phyloP scores from a whole-genome alignment of 2,888 invertebrate genomes.

The Chymomyza amoena region DNA sequence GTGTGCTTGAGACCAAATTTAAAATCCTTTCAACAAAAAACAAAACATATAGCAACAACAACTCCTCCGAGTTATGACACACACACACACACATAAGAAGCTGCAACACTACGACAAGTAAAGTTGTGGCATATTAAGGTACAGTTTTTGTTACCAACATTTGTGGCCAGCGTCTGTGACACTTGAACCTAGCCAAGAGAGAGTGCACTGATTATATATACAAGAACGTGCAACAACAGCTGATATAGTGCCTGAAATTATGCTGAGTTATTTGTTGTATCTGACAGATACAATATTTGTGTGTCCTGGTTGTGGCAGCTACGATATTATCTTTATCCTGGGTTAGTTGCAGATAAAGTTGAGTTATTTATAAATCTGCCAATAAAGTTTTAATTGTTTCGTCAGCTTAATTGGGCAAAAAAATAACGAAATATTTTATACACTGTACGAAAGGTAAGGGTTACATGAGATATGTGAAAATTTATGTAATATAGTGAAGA shows the following conservation, averaged over 20 bases:
- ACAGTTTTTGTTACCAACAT: conserved; percentile 45
- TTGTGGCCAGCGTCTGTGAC: conserved; percentile 45
- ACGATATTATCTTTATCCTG: neutral
- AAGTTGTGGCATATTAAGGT: neutral
- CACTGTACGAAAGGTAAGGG: too few species aligned
- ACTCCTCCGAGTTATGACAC: neutral
- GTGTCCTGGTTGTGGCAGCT: conserved; percentile 6
- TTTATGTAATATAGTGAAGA: neutral
- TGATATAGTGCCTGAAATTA: conserved; percentile 6
- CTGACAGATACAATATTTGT: neutral
- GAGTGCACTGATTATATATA: conserved; percentile 50
- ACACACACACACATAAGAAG: conserved; percentile 15
- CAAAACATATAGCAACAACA: neutral
- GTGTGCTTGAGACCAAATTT: conserved; percentile 57
- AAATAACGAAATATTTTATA: neutral
- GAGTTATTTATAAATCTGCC: neutral
- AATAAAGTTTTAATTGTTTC: conserved; percentile 2
- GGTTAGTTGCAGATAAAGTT: neutral
- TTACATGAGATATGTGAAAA: neutral
- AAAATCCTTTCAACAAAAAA: conserved; percentile 49
- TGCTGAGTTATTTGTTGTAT: neutral
- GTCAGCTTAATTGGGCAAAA: neutral
- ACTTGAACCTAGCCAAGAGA: conserved; percentile 56
- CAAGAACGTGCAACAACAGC: conserved; percentile 15
- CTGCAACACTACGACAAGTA: conserved; percentile 9